phyloP scores from a whole-genome alignment of 23 tunicate genomes.

The Halocynthia roretzi region DNA sequence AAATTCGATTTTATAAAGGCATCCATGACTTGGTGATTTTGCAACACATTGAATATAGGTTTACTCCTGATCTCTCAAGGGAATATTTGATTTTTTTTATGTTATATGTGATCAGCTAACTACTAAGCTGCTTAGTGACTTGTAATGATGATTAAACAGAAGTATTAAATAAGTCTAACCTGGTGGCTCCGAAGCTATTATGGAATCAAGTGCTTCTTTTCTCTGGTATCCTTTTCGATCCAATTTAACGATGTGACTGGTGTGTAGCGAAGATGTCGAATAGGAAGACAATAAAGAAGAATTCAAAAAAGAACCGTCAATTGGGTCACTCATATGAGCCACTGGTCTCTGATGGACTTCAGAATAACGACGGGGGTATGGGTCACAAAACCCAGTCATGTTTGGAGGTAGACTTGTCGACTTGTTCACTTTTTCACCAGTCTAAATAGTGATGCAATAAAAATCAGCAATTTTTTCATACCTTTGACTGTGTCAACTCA shows the following conservation, averaged over 20 bases:
- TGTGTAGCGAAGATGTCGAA: slow-evolving; percentile 20
- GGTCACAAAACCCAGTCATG: not conserved
- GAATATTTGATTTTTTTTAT: no score
- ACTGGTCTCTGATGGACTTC: slow-evolving; percentile 16
- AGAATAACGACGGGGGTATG: slow-evolving; percentile 16
- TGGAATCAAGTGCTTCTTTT: slow-evolving; percentile 47
- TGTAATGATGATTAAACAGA: not conserved
- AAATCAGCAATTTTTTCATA: no score
- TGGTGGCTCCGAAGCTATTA: slow-evolving; percentile 64
- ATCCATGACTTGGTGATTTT: no score
- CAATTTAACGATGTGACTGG: slow-evolving; percentile 4
- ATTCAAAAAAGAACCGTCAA: not conserved
- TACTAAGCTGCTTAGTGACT: no score
- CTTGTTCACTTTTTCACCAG: not conserved
- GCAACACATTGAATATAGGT: no score
- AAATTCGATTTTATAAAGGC: no score
- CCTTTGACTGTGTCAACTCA: no score
- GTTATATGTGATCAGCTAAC: no score
- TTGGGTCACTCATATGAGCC: not conserved
- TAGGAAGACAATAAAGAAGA: slow-evolving; percentile 12
- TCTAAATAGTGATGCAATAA: no score
- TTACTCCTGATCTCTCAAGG: no score
- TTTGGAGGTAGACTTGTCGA: slow-evolving; percentile 28
- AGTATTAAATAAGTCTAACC: slow-evolving; percentile 6
- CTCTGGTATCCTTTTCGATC: slow-evolving; percentile 24